These are phyloP conservation scores for Gymnoscopelus braueri DNA, from an alignment of 2,797 vertebrate genomes.

Conservation along the genomic window DNA sequence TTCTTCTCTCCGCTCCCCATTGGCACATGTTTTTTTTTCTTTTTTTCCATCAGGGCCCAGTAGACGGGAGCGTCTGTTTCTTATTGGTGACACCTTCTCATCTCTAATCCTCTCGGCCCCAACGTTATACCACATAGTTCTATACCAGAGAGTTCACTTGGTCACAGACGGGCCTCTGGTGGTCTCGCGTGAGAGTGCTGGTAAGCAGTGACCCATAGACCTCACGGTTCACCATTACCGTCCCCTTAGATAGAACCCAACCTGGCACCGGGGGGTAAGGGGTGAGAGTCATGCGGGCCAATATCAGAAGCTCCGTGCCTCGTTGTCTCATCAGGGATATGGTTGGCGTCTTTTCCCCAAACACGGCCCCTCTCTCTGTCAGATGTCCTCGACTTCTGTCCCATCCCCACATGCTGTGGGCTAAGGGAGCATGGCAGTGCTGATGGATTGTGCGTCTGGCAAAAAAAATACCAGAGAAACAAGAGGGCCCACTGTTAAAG, in stretches of 20 bases:
- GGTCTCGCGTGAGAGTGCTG: constrained; percentile 45
- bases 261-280: constrained; percentile 28
- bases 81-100: constrained; percentile 53
- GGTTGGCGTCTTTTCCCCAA: constrained; percentile 56
- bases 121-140: not conserved
- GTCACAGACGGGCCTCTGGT: constrained; percentile 48
- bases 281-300: constrained; percentile 35
- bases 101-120: constrained; percentile 12
- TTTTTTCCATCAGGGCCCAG: constrained; percentile 23
- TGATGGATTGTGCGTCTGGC: constrained; percentile 71
- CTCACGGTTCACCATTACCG: constrained; percentile 44
- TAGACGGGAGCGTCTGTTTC: constrained; percentile 49
- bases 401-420: constrained; percentile 47
- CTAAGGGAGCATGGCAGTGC: constrained; percentile 39
- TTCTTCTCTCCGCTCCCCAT: constrained; percentile 26
- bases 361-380: constrained; percentile 61
- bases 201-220: constrained; percentile 43
- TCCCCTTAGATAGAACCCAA: constrained; percentile 22
- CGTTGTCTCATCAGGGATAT: constrained; percentile 60
- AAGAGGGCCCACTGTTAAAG: constrained; percentile 54
- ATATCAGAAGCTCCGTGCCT: constrained; percentile 40
- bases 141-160: constrained; percentile 18
- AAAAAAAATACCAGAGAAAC: constrained; percentile 60
- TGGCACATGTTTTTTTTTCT: not conserved
- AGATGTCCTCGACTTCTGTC: constrained; percentile 60